A percentile compares a stretch with the other conserved stretches of the same genome.
phyloP scores from a whole-genome alignment of 2,797 vertebrate genomes.

The Aeoliscus strigatus region DNA sequence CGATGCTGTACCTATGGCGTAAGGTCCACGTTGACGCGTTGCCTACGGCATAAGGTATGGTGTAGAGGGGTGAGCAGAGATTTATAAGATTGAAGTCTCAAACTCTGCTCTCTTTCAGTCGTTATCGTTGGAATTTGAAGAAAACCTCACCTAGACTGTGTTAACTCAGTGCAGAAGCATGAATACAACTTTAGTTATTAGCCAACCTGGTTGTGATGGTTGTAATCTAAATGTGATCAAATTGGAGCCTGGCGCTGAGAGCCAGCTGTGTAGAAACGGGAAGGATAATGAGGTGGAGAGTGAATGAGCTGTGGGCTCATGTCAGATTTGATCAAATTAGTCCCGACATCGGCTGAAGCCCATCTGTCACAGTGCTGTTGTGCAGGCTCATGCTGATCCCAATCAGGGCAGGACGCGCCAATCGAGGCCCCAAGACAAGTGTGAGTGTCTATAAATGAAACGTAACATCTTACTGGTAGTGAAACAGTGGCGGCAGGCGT shows the following conservation, averaged over 20 bases:
- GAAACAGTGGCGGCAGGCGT: slow-evolving; percentile 99
- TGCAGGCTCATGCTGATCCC: slow-evolving; percentile 38
- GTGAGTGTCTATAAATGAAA: slow-evolving; percentile 8
- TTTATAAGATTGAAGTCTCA: too few species aligned
- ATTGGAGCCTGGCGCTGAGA: slow-evolving; percentile 50
- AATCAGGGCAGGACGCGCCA: slow-evolving; percentile 42
- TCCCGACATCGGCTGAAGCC: slow-evolving; percentile 69
- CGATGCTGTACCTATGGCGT: too few species aligned
- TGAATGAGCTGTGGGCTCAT: slow-evolving; percentile 58
- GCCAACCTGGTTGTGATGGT: slow-evolving; percentile 39
- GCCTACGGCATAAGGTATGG: too few species aligned
- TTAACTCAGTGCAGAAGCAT: too few species aligned
- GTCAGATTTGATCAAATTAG: slow-evolving; percentile 75
- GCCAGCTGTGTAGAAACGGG: slow-evolving; percentile 65
- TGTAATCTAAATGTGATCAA: slow-evolving; percentile 49
- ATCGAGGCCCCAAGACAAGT: slow-evolving; percentile 15
- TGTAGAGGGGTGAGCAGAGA: too few species aligned
- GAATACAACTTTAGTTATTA: slow-evolving; percentile 40
- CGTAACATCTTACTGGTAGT: slow-evolving; percentile 85
- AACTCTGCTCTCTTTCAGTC: too few species aligned
- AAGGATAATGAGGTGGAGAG: slow-evolving; percentile 71
- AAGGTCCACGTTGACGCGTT: too few species aligned
- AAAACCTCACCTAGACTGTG: too few species aligned
- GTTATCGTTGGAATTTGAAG: too few species aligned
- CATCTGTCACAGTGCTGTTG: slow-evolving; percentile 66